phyloP scores from a whole-genome alignment of 2,797 vertebrate genomes.

The Enteromius thamalakanensis region DNA sequence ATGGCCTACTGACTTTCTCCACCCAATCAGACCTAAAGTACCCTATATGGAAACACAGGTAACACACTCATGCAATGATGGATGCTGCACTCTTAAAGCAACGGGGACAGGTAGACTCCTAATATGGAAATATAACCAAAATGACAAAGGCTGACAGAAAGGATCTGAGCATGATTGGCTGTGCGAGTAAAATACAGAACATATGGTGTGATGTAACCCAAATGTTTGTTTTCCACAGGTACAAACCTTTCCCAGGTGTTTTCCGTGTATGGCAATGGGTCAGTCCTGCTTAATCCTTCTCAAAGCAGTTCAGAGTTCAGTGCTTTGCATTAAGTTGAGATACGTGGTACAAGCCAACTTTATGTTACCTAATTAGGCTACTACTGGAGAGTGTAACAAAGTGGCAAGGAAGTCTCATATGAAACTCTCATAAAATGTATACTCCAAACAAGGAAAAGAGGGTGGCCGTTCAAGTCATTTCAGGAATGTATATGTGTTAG shows the following conservation, averaged over 20 bases:
- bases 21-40: conserved; percentile 45
- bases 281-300: neutral
- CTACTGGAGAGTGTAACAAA: neutral
- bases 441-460: conserved; percentile 47
- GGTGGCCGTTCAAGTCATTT: conserved; percentile 11
- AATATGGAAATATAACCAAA: conserved; percentile 51
- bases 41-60: conserved; percentile 77
- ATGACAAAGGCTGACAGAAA: neutral
- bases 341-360: neutral
- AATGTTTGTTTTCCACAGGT: conserved; percentile 1
- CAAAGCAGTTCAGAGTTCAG: neutral
- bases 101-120: conserved; percentile 63
- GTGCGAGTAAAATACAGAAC: neutral
- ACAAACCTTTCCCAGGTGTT: conserved; percentile 14
- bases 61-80: conserved; percentile 31
- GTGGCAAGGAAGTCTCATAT: neutral
- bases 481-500: conserved; percentile 39
- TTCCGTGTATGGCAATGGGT: neutral
- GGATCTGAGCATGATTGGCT: neutral
- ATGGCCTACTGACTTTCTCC: conserved; percentile 56
- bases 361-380: neutral
- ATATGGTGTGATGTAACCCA: neutral
- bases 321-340: conserved; percentile 20
- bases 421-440: neutral
- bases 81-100: conserved; percentile 43